Evolutionary conservation across 2,113 vertebrate genomes (phyloP).

Genomic region (Camarhynchus parvulus): DNA sequence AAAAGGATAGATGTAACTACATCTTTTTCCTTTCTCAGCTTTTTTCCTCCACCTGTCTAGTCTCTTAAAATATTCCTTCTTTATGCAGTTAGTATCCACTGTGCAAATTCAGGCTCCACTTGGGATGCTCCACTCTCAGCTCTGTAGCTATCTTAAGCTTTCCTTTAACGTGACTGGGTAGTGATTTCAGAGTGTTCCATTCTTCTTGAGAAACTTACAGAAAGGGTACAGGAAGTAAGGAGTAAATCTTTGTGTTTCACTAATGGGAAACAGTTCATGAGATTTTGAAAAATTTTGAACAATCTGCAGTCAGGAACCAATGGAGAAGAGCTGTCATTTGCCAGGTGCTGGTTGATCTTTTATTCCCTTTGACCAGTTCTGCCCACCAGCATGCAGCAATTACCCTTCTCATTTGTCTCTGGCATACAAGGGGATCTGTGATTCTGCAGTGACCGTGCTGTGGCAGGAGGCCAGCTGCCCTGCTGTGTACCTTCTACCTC

Average conservation of each 20-base stretch:
- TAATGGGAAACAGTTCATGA: not conserved
- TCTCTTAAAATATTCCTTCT: conserved; percentile 44
- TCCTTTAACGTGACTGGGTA: not conserved
- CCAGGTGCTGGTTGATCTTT: not conserved
- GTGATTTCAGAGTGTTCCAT: not conserved
- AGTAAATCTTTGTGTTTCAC: not conserved
- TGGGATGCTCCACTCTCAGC: not conserved
- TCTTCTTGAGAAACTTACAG: not conserved
- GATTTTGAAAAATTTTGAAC: not conserved
- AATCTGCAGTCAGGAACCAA: not conserved
- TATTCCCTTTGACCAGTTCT: not conserved
- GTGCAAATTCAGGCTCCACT: not conserved
- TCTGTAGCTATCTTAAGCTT: not conserved
- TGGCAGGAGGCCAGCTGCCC: conserved; percentile 32
- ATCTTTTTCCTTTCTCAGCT: not conserved
- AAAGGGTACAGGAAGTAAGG: not conserved
- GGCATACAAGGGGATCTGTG: not conserved
- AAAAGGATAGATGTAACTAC: conserved; percentile 7
- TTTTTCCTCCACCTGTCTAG: not conserved
- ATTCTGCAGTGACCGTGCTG: not conserved
- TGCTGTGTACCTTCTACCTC: conserved; percentile 23
- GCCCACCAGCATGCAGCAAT: not conserved
- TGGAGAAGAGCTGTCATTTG: not conserved
- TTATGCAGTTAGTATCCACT: not conserved
- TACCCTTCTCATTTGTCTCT: not conserved